A percentile compares a stretch with the other conserved stretches of the same genome.
Conservation (phyloP, 2,888 invertebrate genomes). For the Hydraecia micacea region DNA sequence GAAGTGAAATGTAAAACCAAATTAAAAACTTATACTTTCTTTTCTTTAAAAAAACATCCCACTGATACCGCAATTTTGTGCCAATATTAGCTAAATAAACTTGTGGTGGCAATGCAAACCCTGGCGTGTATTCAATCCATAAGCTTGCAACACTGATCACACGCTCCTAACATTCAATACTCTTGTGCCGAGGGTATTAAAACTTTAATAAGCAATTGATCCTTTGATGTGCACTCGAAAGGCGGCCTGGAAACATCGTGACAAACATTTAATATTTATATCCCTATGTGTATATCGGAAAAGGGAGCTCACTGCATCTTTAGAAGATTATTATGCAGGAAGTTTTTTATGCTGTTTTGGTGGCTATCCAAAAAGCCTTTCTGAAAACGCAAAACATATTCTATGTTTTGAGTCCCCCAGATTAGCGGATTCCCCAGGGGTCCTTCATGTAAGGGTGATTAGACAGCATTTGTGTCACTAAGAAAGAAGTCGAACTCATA, state of each 20-base stretch:
- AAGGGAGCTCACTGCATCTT: conserved; percentile 17
- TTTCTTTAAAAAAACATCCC: background rate
- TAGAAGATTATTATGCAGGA: background rate
- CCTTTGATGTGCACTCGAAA: conserved; percentile 26
- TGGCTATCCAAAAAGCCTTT: background rate
- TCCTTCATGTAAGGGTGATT: background rate
- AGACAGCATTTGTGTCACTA: background rate
- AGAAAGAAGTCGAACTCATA: background rate
- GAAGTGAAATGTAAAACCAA: background rate
- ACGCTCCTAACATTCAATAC: conserved; percentile 5
- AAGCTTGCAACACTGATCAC: background rate
- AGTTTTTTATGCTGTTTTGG: background rate
- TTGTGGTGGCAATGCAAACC: background rate
- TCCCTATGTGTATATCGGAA: conserved; percentile 4
- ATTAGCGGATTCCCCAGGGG: background rate
- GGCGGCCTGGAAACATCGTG: conserved; percentile 17
- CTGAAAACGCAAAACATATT: background rate
- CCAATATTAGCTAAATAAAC: background rate
- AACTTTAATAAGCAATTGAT: conserved; percentile 43
- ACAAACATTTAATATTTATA: conserved; percentile 37
- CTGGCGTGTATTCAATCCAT: conserved; percentile 1
- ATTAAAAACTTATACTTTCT: background rate
- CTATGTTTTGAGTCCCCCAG: background rate
- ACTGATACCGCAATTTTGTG: background rate
- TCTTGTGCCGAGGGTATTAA: conserved; percentile 26